A percentile compares a stretch with the other conserved stretches of the same genome.
Evolutionary conservation across 2,888 invertebrate genomes (phyloP).

Genomic region (Pammene aurita): DNA sequence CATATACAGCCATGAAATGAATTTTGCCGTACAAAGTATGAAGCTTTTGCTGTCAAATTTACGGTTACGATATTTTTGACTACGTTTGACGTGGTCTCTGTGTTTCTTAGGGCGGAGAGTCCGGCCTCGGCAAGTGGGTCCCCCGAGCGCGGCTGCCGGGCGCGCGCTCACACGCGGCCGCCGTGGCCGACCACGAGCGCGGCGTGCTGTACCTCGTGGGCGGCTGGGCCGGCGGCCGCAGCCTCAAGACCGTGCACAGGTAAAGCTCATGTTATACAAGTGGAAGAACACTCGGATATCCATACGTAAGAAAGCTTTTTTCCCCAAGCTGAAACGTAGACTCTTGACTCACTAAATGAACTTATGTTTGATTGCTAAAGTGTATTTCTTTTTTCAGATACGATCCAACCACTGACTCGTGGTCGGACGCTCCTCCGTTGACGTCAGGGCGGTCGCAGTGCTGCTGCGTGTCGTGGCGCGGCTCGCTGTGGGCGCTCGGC

Average conservation of each 20-base stretch:
- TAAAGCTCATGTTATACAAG: slow-evolving; percentile 72
- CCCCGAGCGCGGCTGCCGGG: slow-evolving; percentile 44
- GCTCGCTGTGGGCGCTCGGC: slow-evolving; percentile 90
- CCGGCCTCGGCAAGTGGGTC: slow-evolving; percentile 49
- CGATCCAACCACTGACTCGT: slow-evolving; percentile 12
- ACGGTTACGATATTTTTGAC: too few relatives aligned
- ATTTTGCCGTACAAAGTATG: too few relatives aligned
- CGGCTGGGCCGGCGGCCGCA: slow-evolving; percentile 87
- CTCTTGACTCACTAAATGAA: too few relatives aligned
- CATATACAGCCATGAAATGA: too few relatives aligned
- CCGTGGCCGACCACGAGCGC: slow-evolving; percentile 84
- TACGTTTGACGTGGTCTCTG: too few relatives aligned
- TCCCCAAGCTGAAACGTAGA: too few relatives aligned
- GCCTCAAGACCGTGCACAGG: slow-evolving; percentile 88
- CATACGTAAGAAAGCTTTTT: too few relatives aligned
- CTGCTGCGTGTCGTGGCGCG: slow-evolving; percentile 87
- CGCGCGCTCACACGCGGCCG: slow-evolving; percentile 89
- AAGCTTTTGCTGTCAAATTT: too few relatives aligned
- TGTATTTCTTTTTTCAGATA: not conserved
- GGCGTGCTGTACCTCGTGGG: slow-evolving; percentile 88
- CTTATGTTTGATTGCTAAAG: too few relatives aligned
- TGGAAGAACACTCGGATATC: too few relatives aligned
- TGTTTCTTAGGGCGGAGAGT: slow-evolving; percentile 24
- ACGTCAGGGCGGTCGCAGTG: slow-evolving; percentile 89
- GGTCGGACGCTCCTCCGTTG: slow-evolving; percentile 67